phyloP scores from a whole-genome alignment of 2,113 vertebrate genomes.

The Tragelaphus buxtoni region DNA sequence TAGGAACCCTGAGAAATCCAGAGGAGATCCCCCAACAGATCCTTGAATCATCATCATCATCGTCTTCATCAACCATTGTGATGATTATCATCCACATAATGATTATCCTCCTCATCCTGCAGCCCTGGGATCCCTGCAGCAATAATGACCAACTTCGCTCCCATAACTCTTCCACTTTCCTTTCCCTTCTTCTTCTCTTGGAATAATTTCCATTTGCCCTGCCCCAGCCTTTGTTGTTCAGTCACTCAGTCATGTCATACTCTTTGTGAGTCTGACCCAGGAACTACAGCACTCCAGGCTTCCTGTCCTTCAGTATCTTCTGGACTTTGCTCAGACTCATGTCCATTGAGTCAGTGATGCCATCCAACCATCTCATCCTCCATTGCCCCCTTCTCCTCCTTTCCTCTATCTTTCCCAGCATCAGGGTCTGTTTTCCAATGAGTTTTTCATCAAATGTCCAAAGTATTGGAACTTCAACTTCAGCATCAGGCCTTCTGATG shows the following conservation, averaged over 20 bases:
- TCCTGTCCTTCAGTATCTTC: not conserved
- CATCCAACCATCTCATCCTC: not conserved
- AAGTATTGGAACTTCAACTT: not conserved
- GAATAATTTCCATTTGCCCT: not conserved
- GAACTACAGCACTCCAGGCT: not conserved
- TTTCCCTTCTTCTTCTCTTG: not conserved
- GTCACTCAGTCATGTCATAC: not conserved
- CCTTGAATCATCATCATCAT: not conserved
- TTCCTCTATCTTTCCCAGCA: not conserved
- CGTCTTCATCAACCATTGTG: not conserved
- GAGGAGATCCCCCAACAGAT: too few species aligned
- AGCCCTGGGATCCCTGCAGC: not conserved
- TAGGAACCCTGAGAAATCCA: not conserved
- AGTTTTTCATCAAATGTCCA: not conserved
- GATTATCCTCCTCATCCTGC: not conserved
- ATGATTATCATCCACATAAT: not conserved
- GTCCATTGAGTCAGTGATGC: not conserved
- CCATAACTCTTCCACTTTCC: not conserved
- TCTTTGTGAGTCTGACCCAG: not conserved
- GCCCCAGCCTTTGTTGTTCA: not conserved
- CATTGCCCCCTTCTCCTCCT: not conserved
- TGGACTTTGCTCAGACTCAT: not conserved
- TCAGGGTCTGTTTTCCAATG: not conserved
- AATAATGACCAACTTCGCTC: not conserved
- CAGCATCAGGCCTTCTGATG: not conserved